phyloP scores from a whole-genome alignment of 1,140 invertebrate genomes.

The Pachypsylla venusta region DNA sequence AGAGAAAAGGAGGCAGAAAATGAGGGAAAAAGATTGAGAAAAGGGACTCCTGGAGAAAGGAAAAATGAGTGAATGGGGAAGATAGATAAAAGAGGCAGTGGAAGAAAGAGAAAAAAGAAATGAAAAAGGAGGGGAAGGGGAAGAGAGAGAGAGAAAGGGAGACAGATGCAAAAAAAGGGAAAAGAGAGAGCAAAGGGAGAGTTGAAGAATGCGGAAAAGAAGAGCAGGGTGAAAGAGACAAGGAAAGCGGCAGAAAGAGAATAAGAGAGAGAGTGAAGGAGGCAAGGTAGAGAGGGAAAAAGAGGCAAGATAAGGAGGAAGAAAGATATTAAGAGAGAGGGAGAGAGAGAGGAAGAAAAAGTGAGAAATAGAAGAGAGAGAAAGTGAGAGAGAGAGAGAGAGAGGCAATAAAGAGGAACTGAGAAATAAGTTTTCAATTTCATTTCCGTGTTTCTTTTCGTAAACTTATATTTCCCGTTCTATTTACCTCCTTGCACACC shows the following conservation, averaged over 20 bases:
- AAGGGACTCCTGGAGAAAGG: not conserved
- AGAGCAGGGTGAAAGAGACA: constrained; percentile 12
- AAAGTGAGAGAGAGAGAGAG: constrained; percentile 1
- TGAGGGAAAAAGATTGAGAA: not conserved
- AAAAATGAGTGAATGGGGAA: constrained; percentile 10
- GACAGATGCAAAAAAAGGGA: not conserved
- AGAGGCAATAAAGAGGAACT: not conserved
- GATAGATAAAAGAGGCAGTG: constrained; percentile 10
- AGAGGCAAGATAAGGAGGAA: not conserved
- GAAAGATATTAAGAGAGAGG: not conserved
- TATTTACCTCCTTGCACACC: not conserved
- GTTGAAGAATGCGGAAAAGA: constrained; percentile 17
- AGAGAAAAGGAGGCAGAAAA: not conserved
- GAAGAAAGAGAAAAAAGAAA: not conserved
- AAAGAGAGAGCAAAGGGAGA: constrained; percentile 14
- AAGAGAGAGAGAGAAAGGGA: constrained; percentile 9
- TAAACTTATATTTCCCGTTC: not conserved
- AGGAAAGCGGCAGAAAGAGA: constrained; percentile 9
- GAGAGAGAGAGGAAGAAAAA: not conserved
- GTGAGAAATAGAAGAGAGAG: constrained; percentile 12
- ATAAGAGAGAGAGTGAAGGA: not conserved
- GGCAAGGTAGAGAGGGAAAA: not conserved
- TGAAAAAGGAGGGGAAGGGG: constrained; percentile 8
- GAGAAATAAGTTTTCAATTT: not conserved
- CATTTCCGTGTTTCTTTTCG: not conserved